These are phyloP conservation scores for Meriones psammophilus DNA, from an alignment of 2,797 vertebrate genomes.

Conservation along the genomic window DNA sequence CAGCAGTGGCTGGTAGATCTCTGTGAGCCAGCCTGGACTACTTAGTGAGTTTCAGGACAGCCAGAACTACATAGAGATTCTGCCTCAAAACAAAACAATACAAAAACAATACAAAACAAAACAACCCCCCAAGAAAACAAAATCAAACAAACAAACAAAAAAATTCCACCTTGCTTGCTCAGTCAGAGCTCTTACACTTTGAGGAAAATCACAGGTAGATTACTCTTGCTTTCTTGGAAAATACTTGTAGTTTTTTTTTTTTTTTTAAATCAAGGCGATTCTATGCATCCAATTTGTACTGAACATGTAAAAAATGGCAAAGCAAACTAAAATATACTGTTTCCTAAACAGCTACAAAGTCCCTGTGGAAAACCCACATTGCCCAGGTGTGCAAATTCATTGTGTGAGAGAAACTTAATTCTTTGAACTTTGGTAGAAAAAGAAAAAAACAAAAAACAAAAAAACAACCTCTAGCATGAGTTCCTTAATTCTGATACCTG, in stretches of 20 bases:
- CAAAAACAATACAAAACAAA: not conserved
- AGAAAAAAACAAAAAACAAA: not conserved
- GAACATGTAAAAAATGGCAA: not conserved
- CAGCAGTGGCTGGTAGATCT: not conserved
- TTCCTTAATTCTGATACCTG: constrained; percentile 13
- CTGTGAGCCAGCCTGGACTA: not conserved
- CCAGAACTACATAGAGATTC: not conserved
- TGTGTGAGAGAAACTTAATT: constrained; percentile 46
- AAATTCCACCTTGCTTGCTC: not conserved
- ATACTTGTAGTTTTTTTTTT: not conserved
- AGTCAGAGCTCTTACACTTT: no score
- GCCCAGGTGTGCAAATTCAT: not conserved
- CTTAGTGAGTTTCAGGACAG: not conserved
- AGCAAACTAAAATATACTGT: not conserved
- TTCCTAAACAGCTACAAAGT: not conserved
- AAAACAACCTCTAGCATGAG: not conserved
- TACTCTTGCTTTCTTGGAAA: constrained; percentile 28
- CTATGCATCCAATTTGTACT: not conserved
- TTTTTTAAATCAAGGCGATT: not conserved
- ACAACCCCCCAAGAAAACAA: not conserved
- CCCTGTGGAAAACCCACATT: not conserved
- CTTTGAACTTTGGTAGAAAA: not conserved
- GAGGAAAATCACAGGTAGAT: not conserved
- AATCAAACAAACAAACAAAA: not conserved
- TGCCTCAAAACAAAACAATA: not conserved